Evolutionary conservation across 2,888 invertebrate species (phyloP).

Genomic region (Stramonita haemastoma): DNA sequence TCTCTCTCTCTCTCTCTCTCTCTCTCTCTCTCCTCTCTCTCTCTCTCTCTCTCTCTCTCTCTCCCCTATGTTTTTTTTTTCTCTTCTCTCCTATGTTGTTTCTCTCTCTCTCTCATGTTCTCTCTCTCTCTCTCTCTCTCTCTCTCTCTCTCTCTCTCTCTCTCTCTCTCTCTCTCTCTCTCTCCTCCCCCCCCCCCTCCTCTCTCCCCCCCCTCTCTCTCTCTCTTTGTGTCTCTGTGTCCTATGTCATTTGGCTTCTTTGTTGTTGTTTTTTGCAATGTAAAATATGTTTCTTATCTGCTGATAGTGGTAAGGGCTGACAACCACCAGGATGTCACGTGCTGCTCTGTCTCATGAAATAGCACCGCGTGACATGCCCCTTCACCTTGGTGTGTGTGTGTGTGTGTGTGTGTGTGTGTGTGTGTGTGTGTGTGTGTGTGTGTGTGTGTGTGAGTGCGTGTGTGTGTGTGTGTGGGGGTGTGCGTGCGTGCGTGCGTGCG

Average conservation of each 20-base stretch:
- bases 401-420: background rate
- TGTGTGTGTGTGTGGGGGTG: background rate
- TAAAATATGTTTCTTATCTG: no score
- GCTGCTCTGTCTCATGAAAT: no score
- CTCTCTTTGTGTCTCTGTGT: background rate
- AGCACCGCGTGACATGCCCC: no score
- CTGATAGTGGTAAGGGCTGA: no score
- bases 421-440: background rate
- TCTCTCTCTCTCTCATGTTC: constrained; percentile 11
- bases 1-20: background rate
- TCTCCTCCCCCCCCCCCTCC: background rate
- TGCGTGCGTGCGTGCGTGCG: background rate
- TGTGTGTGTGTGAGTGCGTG: background rate
- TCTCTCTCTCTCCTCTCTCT: background rate
- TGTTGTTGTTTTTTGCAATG: no score
- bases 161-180: background rate
- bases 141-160: background rate
- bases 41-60: background rate
- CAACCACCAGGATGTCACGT: no score
- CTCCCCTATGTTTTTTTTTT: background rate
- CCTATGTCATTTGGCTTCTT: no score
- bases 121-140: no score
- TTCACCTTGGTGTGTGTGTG: background rate
- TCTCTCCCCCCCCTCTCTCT: background rate
- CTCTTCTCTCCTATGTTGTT: background rate